A percentile compares a stretch with the other conserved stretches of the same genome.
Conservation (phyloP, 1,140 invertebrate genomes). For the Periplaneta americana region DNA sequence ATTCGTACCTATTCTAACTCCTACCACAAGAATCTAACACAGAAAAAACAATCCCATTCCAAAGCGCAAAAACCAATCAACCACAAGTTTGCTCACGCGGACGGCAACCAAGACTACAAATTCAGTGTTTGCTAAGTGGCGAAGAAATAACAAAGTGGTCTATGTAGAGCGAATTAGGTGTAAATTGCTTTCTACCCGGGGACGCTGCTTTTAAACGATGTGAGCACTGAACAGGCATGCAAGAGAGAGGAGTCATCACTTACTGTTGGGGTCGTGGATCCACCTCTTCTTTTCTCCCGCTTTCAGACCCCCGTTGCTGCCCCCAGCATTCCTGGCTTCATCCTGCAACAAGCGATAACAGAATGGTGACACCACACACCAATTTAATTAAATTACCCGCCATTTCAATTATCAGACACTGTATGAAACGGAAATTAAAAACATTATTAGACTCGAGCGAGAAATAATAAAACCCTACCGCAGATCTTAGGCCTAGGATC, state of each 20-base stretch:
- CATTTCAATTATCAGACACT: not conserved
- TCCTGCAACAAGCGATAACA: constrained; percentile 42
- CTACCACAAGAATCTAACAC: no score
- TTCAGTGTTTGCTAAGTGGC: no score
- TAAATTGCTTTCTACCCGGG: not conserved
- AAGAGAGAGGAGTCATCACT: constrained; percentile 43
- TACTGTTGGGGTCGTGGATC: constrained; percentile 71
- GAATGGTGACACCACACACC: not conserved
- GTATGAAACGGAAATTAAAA: not conserved
- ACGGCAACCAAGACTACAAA: no score
- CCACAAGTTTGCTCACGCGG: no score
- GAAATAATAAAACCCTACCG: no score
- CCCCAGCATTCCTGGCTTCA: constrained; percentile 29
- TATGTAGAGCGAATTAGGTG: not conserved
- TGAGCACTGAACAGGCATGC: not conserved
- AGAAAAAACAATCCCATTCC: no score
- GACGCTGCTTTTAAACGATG: not conserved
- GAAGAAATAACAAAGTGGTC: not conserved
- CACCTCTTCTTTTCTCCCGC: constrained; percentile 59
- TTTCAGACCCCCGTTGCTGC: constrained; percentile 37
- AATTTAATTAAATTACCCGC: not conserved
- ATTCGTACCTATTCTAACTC: no score
- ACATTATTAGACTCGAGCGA: not conserved
- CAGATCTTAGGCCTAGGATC: no score
- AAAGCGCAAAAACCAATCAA: no score